Evolutionary conservation across 2,113 vertebrate genomes (phyloP).

Genomic region (Tragelaphus scriptus): DNA sequence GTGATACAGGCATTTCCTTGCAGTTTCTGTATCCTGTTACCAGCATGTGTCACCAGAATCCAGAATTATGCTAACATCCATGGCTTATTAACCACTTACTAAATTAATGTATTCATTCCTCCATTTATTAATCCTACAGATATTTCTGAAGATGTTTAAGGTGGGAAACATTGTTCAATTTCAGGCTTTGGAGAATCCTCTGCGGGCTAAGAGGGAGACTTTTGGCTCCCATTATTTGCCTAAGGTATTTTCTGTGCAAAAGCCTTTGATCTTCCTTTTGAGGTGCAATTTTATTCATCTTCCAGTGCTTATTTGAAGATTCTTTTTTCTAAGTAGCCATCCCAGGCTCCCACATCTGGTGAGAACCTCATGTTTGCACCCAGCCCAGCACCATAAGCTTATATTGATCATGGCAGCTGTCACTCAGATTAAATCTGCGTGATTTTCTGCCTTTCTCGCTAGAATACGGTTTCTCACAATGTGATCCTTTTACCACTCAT

Average conservation of each 20-base stretch:
- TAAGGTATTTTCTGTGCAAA: background rate
- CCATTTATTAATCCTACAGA: background rate
- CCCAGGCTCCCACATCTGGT: background rate
- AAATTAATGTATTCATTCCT: background rate
- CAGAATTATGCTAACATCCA: background rate
- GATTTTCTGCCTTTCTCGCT: background rate
- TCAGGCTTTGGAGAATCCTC: background rate
- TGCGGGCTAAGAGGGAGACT: background rate
- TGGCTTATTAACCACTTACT: background rate
- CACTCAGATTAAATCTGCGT: background rate
- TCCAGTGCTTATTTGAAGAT: background rate
- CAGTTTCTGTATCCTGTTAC: background rate
- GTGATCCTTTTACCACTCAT: background rate
- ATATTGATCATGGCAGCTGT: background rate
- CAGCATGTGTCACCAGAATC: background rate
- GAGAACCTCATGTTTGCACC: accelerated
- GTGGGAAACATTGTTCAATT: background rate
- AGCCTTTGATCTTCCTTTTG: background rate
- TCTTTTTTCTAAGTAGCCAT: background rate
- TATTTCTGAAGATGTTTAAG: background rate
- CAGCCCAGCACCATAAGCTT: background rate
- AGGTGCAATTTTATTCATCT: background rate
- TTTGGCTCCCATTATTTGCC: background rate
- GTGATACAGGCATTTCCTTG: background rate
- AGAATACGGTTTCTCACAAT: background rate